Evolutionary conservation across 2,888 invertebrate species (phyloP).

Genomic region (Torymus tubicola): DNA sequence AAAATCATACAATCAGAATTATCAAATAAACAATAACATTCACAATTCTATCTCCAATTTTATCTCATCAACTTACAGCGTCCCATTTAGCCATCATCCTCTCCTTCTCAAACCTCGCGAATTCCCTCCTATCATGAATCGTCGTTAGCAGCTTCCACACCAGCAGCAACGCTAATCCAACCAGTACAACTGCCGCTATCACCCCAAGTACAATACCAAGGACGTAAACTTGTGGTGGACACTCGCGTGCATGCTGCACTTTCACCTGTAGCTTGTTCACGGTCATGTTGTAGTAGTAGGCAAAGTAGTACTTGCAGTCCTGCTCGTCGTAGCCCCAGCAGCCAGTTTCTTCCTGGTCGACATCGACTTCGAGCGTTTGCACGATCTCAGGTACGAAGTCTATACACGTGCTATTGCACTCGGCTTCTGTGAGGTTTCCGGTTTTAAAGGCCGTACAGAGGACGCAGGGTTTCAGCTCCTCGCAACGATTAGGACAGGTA

Average conservation of each 20-base stretch:
- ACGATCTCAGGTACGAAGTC: slow-evolving; percentile 78
- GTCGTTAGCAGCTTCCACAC: slow-evolving; percentile 98
- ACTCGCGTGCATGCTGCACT: slow-evolving; percentile 90
- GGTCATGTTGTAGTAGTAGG: slow-evolving; percentile 88
- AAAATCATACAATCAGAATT: not conserved
- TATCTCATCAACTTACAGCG: slow-evolving; percentile 83
- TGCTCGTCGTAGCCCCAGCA: slow-evolving; percentile 93
- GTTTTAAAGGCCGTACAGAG: slow-evolving; percentile 93
- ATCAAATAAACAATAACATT: not conserved
- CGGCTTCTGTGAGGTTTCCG: slow-evolving; percentile 81
- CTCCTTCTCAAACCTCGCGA: slow-evolving; percentile 98
- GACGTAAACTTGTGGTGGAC: slow-evolving; percentile 88
- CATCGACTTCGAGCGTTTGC: slow-evolving; percentile 80
- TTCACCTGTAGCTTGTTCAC: slow-evolving; percentile 83
- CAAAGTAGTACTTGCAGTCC: slow-evolving; percentile 93
- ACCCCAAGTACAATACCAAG: slow-evolving; percentile 94
- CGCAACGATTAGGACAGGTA: slow-evolving; percentile 93
- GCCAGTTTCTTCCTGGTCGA: slow-evolving; percentile 86
- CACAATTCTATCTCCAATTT: not conserved
- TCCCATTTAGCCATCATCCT: slow-evolving; percentile 99
- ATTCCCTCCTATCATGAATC: slow-evolving; percentile 97
- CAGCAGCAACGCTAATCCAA: slow-evolving; percentile 93
- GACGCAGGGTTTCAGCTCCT: slow-evolving; percentile 94
- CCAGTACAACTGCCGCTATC: slow-evolving; percentile 96
- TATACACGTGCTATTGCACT: slow-evolving; percentile 83